Evolutionary conservation across 1,140 invertebrate genomes (phyloP), one percentile per base, ranked within the genome.

Genomic region (Ceratitis capitata): DNA sequence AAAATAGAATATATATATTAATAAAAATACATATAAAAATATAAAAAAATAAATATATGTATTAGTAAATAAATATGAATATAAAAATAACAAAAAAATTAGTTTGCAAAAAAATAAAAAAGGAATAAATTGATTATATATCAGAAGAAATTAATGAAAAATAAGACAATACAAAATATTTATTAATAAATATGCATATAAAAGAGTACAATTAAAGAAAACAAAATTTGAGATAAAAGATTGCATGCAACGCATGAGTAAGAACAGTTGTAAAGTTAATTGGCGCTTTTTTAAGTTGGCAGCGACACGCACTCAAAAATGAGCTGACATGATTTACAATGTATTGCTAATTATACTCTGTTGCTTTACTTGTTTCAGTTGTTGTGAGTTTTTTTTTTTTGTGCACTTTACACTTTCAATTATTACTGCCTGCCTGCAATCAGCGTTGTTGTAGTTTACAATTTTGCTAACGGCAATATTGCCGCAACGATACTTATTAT

Each of bases 181-280:
- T n/a, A n/a, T n/a, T 56, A 64, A 64, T 6, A 3, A 64, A 10
- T 23, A 12, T 26, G 7, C 35, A n/a, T 9, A 23, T 45, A 78
- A 61, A 45, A 5, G 35, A 9, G 0, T 2, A 35, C 35, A 39
- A 42, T 3, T 19, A 6, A 12, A n/a, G 23, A 29, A 19, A n/a
- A 10, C 7, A 14, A 42, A 23, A 39, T 39, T 47, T 47, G 4
- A 12, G 16, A 39, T 32, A n/a, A 45, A 42, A 45, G n/a, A 42
- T 6, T 78, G 69, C 69, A 78, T 47, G n/a, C 69, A 2, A n/a
- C 19, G 19, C n/a, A n/a, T n/a, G 10, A 29, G 10, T 10, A 45
- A 47, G 4, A 42, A 78, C 29, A 69, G 64, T 10, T 78, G 69
- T 78, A 78, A 78, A 78, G 39, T 78, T 78, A 47, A 78, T 78